Percentiles rank a stretch among this genome's conserved stretches.
These are phyloP conservation scores for Zapornia atra DNA, from an alignment of 2,113 vertebrate species.

Conservation along the genomic window DNA sequence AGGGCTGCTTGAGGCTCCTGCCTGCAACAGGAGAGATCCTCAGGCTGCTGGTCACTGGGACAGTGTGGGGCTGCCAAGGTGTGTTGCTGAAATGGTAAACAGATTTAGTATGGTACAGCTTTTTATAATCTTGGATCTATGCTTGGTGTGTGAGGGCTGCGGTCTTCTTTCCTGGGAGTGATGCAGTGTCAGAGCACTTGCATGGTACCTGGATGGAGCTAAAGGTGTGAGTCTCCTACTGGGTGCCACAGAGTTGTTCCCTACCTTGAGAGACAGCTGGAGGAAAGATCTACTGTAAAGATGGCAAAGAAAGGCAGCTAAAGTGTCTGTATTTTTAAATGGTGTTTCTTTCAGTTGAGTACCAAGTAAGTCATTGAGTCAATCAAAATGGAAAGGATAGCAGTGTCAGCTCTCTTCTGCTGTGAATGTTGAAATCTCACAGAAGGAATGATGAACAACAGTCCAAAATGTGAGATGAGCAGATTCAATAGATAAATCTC, in stretches of 20 bases:
- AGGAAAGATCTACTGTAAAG: not conserved
- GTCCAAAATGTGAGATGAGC: not conserved
- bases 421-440: not conserved
- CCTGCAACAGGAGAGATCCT: not conserved
- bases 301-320: not conserved
- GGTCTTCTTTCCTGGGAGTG: rapidly evolving
- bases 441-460: not conserved
- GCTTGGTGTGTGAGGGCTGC: rapidly evolving
- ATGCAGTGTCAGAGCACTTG: rapidly evolving
- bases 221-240: not conserved
- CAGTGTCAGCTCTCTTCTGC: not conserved
- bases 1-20: not conserved
- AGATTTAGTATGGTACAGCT: not conserved
- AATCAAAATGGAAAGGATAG: not conserved
- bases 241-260: rapidly evolving
- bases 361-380: not conserved
- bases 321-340: not conserved
- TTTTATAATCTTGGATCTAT: not conserved
- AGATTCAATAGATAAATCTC: not conserved
- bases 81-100: rapidly evolving
- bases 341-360: not conserved
- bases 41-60: not conserved
- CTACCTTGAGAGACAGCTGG: not conserved
- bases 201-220: not conserved
- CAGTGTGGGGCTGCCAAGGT: not conserved